Evolutionary conservation across 1,140 invertebrate genomes (phyloP).

Genomic region (Drosophila mojavensis): DNA sequence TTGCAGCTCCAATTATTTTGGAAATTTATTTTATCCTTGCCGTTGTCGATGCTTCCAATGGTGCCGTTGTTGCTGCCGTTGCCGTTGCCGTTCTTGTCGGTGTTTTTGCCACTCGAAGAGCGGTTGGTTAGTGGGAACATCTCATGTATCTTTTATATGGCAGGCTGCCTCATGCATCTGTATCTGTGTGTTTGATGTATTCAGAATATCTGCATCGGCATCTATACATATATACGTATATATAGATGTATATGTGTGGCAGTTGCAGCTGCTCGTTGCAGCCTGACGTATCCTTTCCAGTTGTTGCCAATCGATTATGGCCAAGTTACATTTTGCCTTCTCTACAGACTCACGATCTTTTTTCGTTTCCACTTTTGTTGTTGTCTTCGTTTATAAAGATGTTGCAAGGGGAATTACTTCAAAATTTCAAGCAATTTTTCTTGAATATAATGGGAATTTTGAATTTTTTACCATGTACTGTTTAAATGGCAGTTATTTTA

Average conservation of each 20-base stretch:
- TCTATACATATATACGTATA: constrained; percentile 6
- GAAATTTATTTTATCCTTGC: constrained; percentile 83
- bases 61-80: constrained; percentile 30
- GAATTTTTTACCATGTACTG: constrained; percentile 5
- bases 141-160: constrained; percentile 72
- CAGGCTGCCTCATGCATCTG: constrained; percentile 56
- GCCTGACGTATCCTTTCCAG: constrained; percentile 64
- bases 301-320: constrained; percentile 41
- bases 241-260: constrained; percentile 23
- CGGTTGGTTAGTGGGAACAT: constrained; percentile 79
- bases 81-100: constrained; percentile 32
- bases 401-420: neutral
- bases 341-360: constrained; percentile 35
- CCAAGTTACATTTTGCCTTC: constrained; percentile 33
- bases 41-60: constrained; percentile 30
- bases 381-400: constrained; percentile 54
- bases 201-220: constrained; percentile 2
- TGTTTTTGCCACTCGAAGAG: constrained; percentile 76
- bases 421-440: constrained; percentile 13
- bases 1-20: constrained; percentile 84
- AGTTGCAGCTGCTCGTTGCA: constrained; percentile 56
- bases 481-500: neutral
- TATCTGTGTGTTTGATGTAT: constrained; percentile 19
- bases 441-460: neutral
- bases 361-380: constrained; percentile 15